Evolutionary conservation across 2,797 vertebrate species (phyloP).

Genomic region (Sebastes iracundus): DNA sequence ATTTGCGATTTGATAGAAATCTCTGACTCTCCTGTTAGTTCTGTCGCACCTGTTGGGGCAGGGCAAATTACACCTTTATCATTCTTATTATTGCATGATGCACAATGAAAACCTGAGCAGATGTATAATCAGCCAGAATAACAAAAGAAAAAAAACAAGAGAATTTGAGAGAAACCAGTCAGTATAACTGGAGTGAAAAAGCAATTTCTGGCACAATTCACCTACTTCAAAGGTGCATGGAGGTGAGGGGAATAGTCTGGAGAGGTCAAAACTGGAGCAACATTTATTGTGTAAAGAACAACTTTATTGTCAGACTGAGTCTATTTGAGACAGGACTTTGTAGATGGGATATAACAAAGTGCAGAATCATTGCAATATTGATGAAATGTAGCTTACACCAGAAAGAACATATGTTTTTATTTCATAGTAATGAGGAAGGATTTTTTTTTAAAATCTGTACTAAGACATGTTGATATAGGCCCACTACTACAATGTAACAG

Average conservation of each 20-base stretch:
- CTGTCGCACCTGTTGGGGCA: neutral
- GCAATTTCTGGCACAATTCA: neutral
- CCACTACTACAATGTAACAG: no score
- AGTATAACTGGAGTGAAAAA: neutral
- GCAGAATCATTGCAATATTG: no score
- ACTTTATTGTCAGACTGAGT: no score
- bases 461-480: no score
- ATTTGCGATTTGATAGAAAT: neutral
- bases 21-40: neutral
- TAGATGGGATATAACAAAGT: neutral
- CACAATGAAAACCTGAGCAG: neutral
- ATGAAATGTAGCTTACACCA: no score
- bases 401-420: no score
- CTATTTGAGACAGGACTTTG: neutral
- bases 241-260: neutral
- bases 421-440: no score
- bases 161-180: neutral
- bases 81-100: neutral
- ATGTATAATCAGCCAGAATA: accelerated
- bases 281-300: neutral
- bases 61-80: neutral
- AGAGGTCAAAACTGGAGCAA: neutral
- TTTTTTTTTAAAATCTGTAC: no score
- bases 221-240: neutral
- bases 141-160: neutral